Conservation (phyloP, 2,797 vertebrate genomes). For the Hozukius guyotensis region DNA sequence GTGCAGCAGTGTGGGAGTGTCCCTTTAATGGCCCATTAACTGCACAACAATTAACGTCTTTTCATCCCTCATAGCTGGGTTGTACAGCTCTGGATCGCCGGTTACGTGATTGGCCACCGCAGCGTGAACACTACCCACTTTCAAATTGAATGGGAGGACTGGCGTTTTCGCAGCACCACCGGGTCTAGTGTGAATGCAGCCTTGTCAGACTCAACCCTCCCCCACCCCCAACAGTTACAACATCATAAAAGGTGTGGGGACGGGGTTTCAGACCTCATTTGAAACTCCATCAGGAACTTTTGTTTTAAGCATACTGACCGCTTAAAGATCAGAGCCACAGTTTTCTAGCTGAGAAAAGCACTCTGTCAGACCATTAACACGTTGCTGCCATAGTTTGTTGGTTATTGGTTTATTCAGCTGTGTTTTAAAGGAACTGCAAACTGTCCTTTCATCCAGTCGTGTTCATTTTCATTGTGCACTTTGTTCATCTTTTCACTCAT, state of each 20-base stretch:
- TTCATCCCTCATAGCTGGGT: too few species aligned
- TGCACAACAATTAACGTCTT: too few species aligned
- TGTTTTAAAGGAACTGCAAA: neutral
- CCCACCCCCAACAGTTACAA: neutral
- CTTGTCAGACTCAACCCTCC: too few species aligned
- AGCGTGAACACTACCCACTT: too few species aligned
- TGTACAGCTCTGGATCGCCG: too few species aligned
- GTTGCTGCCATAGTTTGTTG: neutral
- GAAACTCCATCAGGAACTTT: neutral
- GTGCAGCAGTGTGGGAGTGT: too few species aligned
- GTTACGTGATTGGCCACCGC: too few species aligned
- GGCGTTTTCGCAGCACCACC: too few species aligned
- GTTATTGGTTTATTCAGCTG: neutral
- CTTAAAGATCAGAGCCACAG: neutral
- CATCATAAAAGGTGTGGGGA: neutral
- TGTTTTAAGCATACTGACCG: neutral
- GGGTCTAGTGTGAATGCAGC: too few species aligned
- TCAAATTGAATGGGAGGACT: too few species aligned
- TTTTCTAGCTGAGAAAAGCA: neutral
- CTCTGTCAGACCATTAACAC: neutral
- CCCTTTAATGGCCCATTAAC: too few species aligned
- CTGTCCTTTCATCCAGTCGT: neutral
- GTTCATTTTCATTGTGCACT: neutral
- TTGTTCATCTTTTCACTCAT: conserved; percentile 7
- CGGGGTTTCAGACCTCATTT: neutral